Percentiles rank a stretch among this genome's conserved stretches.
phyloP scores from a whole-genome alignment of 2,797 vertebrate species.

The Ciconia nigra region DNA sequence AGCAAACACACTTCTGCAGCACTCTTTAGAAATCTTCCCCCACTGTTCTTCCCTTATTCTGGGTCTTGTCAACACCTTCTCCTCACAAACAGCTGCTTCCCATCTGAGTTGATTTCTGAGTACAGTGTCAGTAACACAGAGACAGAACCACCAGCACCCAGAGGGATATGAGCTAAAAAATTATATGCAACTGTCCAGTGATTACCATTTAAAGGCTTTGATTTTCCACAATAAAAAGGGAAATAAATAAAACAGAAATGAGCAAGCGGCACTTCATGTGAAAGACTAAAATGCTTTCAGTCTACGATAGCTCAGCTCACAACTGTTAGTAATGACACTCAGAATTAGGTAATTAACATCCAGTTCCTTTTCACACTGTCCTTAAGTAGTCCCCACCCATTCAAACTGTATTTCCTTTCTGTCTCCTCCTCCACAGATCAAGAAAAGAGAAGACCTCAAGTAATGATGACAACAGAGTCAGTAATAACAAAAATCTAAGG shows the following conservation, averaged over 20 bases:
- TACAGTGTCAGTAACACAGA: not conserved
- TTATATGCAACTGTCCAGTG: not conserved
- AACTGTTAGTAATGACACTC: not conserved
- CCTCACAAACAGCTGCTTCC: slow-evolving; percentile 1
- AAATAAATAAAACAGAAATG: not conserved
- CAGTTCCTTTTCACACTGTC: not conserved
- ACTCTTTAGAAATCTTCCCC: not conserved
- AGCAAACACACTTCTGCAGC: not conserved
- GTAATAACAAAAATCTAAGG: not conserved
- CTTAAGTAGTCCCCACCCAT: not conserved
- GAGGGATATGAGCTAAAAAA: not conserved
- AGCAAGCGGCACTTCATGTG: not conserved
- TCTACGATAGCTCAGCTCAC: not conserved
- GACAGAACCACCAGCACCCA: not conserved
- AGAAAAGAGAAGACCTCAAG: not conserved
- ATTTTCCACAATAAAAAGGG: not conserved
- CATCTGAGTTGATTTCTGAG: not conserved
- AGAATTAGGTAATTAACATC: not conserved
- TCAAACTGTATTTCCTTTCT: not conserved
- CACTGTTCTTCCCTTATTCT: not conserved
- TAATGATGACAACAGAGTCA: not conserved
- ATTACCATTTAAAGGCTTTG: not conserved
- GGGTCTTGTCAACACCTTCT: not conserved
- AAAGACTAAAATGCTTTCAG: not conserved
- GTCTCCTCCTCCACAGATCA: not conserved